Conservation (phyloP, 2,797 vertebrate species). For the Pangasius macronema region DNA sequence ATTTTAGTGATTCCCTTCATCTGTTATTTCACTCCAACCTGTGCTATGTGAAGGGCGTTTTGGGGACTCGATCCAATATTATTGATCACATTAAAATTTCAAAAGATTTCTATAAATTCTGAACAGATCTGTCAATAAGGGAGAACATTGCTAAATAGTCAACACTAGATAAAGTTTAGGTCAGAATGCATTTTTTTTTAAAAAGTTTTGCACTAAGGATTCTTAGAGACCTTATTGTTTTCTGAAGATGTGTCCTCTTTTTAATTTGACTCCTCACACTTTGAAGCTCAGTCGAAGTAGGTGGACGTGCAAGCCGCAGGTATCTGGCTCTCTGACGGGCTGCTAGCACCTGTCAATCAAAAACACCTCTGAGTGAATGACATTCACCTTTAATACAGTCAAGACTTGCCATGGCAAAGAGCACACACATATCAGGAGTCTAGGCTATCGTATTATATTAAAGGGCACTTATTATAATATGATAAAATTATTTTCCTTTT, state of each 20-base stretch:
- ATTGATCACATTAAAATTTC: background rate
- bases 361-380: constrained; percentile 16
- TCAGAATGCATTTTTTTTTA: constrained; percentile 19
- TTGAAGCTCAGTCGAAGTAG: constrained; percentile 66
- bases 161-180: background rate
- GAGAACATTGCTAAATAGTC: background rate
- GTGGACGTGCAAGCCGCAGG: constrained; percentile 72
- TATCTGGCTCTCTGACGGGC: constrained; percentile 72
- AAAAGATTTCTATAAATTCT: background rate
- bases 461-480: background rate
- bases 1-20: background rate
- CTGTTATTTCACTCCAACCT: background rate
- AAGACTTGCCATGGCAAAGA: background rate
- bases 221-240: constrained; percentile 68
- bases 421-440: background rate
- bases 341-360: constrained; percentile 69
- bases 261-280: constrained; percentile 43
- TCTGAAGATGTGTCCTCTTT: constrained; percentile 60
- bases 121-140: background rate
- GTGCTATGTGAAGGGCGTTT: background rate
- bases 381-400: background rate
- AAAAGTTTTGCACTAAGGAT: background rate
- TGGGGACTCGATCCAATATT: background rate
- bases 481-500: background rate
- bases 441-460: background rate